Base-by-base conservation (phyloP, 2,888 invertebrate genomes). In the Parnassius apollo region DNA sequence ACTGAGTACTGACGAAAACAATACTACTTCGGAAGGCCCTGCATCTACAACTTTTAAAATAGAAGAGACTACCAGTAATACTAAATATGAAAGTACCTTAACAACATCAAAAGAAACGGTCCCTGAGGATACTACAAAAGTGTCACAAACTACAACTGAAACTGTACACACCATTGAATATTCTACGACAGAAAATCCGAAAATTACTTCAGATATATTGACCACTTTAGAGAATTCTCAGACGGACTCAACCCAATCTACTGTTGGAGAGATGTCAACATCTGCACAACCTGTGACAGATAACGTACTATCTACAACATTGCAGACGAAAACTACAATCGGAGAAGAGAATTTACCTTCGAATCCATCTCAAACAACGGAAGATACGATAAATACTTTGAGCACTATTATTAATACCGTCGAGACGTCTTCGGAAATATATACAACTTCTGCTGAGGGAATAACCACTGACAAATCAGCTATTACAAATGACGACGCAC, bases 401-500 rank as follows among this genome's bases (percentile, higher is more conserved):
- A n/a, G 12, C 12, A n/a, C 12, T n/a, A 46, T 7, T 46, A 46
- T n/a, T 46, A n/a, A 46, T 46, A n/a, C 46, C 8, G n/a, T n/a
- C 10, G 46, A 11, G 11, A n/a, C 46, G 46, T 1, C 10, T 46
- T n/a, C 50, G 8, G 46, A 46, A 46, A 46, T 46, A 11, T 46
- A 46, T 46, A 46, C 46, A 46, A 35, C 35, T 35, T n/a, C 46
- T 46, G n/a, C 8, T 7, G n/a, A 46, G 7, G 12, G n/a, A n/a
- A 46, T 46, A n/a, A n/a, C 46, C 46, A 46, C 57, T 42, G 49
- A 49, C 11, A 52, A 25, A 52, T 9, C 8, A 48, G 13, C 18
- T 48, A 49, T 56, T 45, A 44, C 59, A 10, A 67, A 64, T 45
- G 58, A 59, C 45, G 62, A 51, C 44, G 35, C n/a, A 10, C 49